These are phyloP conservation scores for Zosterops lateralis DNA, from an alignment of 2,113 vertebrate genomes.

Conservation along the genomic window DNA sequence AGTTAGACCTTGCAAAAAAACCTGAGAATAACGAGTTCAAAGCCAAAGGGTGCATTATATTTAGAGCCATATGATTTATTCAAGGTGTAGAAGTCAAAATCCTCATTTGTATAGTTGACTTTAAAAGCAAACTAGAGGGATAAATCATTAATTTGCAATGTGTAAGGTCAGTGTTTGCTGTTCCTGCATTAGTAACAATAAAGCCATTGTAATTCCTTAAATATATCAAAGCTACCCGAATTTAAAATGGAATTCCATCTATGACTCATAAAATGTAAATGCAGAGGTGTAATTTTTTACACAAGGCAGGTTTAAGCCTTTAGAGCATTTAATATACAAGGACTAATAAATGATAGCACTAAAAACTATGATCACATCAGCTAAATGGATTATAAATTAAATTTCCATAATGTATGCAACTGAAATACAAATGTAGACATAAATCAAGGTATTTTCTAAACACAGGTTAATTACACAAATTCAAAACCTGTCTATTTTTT, in stretches of 20 bases:
- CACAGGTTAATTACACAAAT: constrained; percentile 97
- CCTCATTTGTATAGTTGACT: constrained; percentile 64
- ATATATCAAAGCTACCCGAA: constrained; percentile 74
- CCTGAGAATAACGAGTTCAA: constrained; percentile 60
- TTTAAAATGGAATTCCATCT: constrained; percentile 85
- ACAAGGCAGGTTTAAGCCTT: constrained; percentile 83
- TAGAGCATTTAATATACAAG: constrained; percentile 90
- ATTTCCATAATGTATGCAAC: constrained; percentile 99
- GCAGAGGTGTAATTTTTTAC: constrained; percentile 80
- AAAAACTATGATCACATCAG: constrained; percentile 95
- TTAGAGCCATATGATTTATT: constrained; percentile 53
- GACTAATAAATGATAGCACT: constrained; percentile 96
- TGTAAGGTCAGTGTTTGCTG: constrained; percentile 72
- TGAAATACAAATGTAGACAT: constrained; percentile 89
- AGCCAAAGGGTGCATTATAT: constrained; percentile 57
- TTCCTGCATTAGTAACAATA: constrained; percentile 72
- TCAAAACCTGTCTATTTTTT: constrained; percentile 92
- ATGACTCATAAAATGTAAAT: constrained; percentile 94
- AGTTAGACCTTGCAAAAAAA: constrained; percentile 45
- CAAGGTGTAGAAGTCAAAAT: constrained; percentile 67
- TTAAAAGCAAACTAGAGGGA: constrained; percentile 66
- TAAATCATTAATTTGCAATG: constrained; percentile 71
- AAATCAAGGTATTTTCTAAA: constrained; percentile 99
- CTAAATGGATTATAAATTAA: constrained; percentile 99
- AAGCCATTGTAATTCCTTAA: constrained; percentile 64